These are phyloP conservation scores for Eriocheir sinensis DNA, from an alignment of 1,140 invertebrate genomes.

Conservation along the genomic window DNA sequence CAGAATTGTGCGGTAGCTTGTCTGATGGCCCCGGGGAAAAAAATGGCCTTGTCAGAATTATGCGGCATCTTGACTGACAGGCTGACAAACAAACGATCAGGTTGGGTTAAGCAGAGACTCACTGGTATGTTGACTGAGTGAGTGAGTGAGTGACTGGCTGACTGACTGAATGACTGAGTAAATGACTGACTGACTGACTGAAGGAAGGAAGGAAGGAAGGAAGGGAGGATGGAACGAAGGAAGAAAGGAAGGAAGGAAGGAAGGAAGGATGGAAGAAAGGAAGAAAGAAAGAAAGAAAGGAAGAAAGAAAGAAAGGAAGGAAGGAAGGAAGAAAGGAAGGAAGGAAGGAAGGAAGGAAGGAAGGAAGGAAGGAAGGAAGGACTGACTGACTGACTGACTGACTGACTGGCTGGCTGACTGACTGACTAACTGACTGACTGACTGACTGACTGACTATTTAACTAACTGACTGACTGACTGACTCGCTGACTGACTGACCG, in stretches of 20 bases:
- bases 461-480: neutral
- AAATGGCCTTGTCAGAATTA: too few species aligned
- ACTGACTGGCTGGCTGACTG: neutral
- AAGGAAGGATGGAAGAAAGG: neutral
- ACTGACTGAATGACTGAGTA: too few species aligned
- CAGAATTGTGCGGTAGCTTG: too few species aligned
- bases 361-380: conserved; percentile 49
- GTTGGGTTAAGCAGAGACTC: too few species aligned
- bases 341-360: conserved; percentile 48
- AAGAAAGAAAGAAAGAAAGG: conserved; percentile 17
- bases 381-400: neutral
- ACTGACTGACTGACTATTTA: too few species aligned
- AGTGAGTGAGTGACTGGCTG: neutral
- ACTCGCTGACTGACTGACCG: neutral
- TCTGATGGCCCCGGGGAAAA: too few species aligned
- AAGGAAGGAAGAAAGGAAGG: conserved; percentile 49
- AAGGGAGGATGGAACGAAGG: neutral
- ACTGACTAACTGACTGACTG: neutral
- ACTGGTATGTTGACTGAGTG: neutral
- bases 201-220: neutral
- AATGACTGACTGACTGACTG: neutral
- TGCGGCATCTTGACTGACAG: neutral
- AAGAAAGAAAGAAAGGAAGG: conserved; percentile 1
- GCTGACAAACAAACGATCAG: too few species aligned
- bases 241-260: neutral